Percentiles rank a stretch among this genome's conserved stretches.
Conservation (phyloP, 2,797 vertebrate species). For the Buphagus erythrorhynchus region DNA sequence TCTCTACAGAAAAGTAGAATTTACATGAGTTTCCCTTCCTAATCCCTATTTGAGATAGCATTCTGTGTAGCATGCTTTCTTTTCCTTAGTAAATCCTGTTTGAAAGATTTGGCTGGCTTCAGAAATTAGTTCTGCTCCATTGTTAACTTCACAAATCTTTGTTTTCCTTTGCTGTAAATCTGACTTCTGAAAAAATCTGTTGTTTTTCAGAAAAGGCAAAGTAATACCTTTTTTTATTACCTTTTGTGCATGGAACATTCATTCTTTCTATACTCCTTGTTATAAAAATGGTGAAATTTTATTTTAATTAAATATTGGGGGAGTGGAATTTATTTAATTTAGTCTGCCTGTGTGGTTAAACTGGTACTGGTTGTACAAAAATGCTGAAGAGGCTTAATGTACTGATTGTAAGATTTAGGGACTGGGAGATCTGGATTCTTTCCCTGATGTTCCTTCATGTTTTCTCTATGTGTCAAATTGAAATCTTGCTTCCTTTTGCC, state of each 20-base stretch:
- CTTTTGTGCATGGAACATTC: neutral
- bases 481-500: neutral
- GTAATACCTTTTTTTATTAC: accelerated
- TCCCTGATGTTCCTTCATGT: neutral
- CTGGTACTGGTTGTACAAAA: neutral
- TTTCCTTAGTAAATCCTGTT: neutral
- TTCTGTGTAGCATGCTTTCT: neutral
- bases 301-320: neutral
- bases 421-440: neutral
- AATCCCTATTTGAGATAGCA: neutral
- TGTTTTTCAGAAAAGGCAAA: neutral
- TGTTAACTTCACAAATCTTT: neutral
- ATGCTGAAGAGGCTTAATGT: neutral
- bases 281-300: neutral
- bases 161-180: neutral
- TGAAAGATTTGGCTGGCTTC: neutral
- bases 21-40: neutral
- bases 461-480: neutral
- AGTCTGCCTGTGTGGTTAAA: neutral
- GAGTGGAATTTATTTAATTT: neutral
- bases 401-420: neutral
- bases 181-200: neutral
- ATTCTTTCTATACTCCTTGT: neutral
- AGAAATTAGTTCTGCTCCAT: neutral
- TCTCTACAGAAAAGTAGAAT: neutral